Percentiles rank a stretch among this genome's conserved stretches.
Conservation (phyloP, 2,888 invertebrate species). For the Tigriopus californicus region DNA sequence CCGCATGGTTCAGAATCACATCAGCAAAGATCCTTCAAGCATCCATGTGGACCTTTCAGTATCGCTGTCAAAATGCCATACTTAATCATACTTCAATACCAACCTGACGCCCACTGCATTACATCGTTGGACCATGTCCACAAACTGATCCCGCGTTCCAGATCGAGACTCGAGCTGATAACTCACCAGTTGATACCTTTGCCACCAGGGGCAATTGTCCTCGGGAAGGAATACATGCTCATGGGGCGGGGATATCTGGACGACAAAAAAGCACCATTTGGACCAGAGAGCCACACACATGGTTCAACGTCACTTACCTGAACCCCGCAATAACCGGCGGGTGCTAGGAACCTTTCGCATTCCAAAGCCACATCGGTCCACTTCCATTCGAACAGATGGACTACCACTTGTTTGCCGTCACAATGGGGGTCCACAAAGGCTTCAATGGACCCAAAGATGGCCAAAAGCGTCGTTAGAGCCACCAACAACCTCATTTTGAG, state of each 20-base stretch:
- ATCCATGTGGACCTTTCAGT: too few relatives aligned
- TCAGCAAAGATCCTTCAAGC: conserved; percentile 49
- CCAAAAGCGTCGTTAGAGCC: too few relatives aligned
- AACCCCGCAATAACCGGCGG: conserved; percentile 30
- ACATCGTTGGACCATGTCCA: conserved; percentile 29
- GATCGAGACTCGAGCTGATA: conserved; percentile 27
- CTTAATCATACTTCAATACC: too few relatives aligned
- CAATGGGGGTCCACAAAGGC: conserved; percentile 13
- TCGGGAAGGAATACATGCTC: conserved; percentile 16
- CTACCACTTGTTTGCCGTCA: conserved; percentile 16
- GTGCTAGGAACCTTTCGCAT: conserved; percentile 29
- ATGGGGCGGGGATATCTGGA: conserved; percentile 19
- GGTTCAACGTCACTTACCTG: too few relatives aligned
- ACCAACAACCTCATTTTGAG: too few relatives aligned
- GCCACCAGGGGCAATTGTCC: conserved; percentile 24
- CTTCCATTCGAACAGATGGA: conserved; percentile 28
- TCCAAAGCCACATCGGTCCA: conserved; percentile 30
- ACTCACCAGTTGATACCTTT: conserved; percentile 30
- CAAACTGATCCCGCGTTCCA: conserved; percentile 26
- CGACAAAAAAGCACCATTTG: too few relatives aligned
- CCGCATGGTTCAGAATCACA: conserved; percentile 69
- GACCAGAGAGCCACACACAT: too few relatives aligned
- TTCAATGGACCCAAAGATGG: too few relatives aligned
- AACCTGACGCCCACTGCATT: conserved; percentile 27
- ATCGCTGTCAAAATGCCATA: too few relatives aligned